Evolutionary conservation across 2,888 invertebrate species (phyloP).

Genomic region (Pyrrhosoma nymphula): DNA sequence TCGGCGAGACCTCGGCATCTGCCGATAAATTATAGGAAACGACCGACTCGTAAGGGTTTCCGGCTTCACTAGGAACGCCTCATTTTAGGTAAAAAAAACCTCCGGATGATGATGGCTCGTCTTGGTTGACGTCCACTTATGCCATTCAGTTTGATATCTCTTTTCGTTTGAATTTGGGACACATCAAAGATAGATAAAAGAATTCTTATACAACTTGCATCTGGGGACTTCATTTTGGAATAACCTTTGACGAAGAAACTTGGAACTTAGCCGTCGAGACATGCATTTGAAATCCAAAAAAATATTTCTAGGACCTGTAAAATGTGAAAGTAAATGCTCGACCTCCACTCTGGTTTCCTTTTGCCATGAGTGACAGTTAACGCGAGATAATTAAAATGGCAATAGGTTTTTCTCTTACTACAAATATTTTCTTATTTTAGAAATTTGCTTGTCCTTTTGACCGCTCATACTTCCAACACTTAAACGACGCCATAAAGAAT

Average conservation of each 20-base stretch:
- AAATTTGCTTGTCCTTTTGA: no score
- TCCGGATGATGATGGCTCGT: conserved; percentile 23
- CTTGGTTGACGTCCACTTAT: not conserved
- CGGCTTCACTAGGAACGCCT: not conserved
- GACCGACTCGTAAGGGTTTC: conserved; percentile 34
- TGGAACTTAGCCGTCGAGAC: no score
- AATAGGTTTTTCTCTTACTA: no score
- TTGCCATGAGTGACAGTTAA: no score
- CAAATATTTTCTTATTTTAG: no score
- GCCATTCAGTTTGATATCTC: conserved; percentile 40
- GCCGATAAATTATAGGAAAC: conserved; percentile 61
- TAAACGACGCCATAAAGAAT: no score
- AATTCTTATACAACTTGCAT: not conserved
- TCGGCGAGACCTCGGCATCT: conserved; percentile 23
- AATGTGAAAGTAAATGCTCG: no score
- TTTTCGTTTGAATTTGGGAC: not conserved
- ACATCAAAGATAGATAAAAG: not conserved
- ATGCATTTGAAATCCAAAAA: no score
- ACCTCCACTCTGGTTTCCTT: no score
- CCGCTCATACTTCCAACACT: no score
- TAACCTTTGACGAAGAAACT: not conserved
- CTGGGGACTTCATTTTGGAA: not conserved
- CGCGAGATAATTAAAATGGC: no score
- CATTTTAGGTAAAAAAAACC: not conserved
- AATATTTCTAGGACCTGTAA: no score